Conservation (phyloP, 1,140 invertebrate species). For the Ips nitidus region DNA sequence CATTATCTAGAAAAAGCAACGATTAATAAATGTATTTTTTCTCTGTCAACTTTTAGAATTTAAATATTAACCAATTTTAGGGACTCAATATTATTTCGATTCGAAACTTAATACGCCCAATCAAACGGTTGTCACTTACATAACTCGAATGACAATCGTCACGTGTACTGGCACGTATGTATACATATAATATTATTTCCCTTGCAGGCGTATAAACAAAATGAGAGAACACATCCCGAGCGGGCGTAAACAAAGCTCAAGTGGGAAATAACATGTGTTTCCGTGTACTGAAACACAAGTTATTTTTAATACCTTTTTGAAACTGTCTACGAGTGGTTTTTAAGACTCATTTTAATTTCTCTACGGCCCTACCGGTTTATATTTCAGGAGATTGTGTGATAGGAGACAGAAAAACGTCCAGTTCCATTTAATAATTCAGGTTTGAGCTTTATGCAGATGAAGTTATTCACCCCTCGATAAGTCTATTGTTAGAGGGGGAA, state of each 20-base stretch:
- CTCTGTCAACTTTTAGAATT: too few relatives aligned
- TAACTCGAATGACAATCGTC: too few relatives aligned
- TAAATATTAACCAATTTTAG: too few relatives aligned
- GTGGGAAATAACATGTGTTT: conserved; percentile 31
- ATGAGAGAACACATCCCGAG: conserved; percentile 21
- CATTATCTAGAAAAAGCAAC: too few relatives aligned
- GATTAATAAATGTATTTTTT: too few relatives aligned
- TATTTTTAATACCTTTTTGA: conserved; percentile 17
- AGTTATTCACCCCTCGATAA: conserved; percentile 13
- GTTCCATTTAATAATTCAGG: background rate
- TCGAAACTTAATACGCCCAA: too few relatives aligned
- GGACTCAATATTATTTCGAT: too few relatives aligned
- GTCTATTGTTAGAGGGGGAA: background rate
- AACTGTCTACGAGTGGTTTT: conserved; percentile 7
- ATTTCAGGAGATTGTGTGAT: background rate
- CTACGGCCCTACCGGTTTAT: background rate
- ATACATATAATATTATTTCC: background rate
- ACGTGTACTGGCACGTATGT: background rate
- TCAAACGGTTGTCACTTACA: too few relatives aligned
- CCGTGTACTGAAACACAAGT: conserved; percentile 7
- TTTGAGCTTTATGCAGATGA: conserved; percentile 6
- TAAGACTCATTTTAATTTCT: conserved; percentile 2
- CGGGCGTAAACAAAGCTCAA: conserved; percentile 28
- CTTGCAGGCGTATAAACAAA: conserved; percentile 23
- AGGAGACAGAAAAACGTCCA: background rate